Conservation (phyloP, 2,888 invertebrate genomes). For the Nomada hirtipes region DNA sequence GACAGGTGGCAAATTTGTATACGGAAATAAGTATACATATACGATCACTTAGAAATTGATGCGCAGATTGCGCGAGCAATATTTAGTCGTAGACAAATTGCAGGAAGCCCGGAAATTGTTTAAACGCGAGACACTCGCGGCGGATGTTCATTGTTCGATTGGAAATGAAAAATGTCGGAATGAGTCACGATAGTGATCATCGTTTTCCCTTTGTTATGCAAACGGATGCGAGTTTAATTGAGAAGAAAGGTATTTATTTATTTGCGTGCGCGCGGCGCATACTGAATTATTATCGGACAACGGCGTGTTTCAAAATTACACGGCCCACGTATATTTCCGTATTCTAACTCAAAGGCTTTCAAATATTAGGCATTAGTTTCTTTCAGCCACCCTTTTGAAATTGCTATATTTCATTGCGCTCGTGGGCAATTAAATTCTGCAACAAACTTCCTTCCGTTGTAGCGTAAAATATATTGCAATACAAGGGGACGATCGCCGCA, state of each 20-base stretch:
- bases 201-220: slow-evolving; percentile 31
- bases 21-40: background rate
- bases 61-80: too few relatives aligned
- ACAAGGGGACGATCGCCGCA: too few relatives aligned
- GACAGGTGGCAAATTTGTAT: too few relatives aligned
- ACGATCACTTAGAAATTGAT: background rate
- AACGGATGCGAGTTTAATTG: slow-evolving; percentile 21
- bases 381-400: too few relatives aligned
- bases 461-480: too few relatives aligned
- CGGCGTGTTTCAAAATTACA: background rate
- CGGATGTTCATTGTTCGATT: slow-evolving; percentile 43
- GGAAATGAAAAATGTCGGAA: slow-evolving; percentile 25
- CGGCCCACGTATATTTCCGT: too few relatives aligned
- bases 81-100: background rate
- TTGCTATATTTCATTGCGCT: too few relatives aligned
- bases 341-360: too few relatives aligned
- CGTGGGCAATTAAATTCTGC: too few relatives aligned
- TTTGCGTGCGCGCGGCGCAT: background rate
- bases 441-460: too few relatives aligned
- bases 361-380: too few relatives aligned
- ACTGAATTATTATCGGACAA: background rate
- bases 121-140: slow-evolving; percentile 8
- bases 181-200: slow-evolving; percentile 24
- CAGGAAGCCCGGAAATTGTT: slow-evolving; percentile 27
- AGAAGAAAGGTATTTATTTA: slow-evolving; percentile 24